phyloP scores from a whole-genome alignment of 2,888 invertebrate species.

The Labia minor region DNA sequence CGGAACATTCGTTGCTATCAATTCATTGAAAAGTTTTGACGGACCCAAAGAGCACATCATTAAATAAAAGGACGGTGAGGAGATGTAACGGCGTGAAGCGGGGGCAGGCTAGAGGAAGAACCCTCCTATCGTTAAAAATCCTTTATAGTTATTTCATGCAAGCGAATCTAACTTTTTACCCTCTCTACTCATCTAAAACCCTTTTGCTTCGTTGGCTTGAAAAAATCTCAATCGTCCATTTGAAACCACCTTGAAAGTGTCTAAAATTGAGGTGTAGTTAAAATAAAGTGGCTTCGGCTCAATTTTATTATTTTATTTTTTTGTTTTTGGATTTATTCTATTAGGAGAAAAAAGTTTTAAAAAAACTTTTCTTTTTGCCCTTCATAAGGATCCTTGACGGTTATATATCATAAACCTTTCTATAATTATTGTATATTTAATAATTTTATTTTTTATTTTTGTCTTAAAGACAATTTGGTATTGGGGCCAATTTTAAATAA shows the following conservation, averaged over 20 bases:
- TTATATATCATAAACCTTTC: too few relatives aligned
- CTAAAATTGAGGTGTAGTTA: neutral
- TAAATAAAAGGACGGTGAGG: neutral
- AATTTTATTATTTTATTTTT: neutral
- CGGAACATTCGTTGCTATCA: neutral
- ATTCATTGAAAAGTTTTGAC: constrained; percentile 4
- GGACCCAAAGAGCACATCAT: neutral
- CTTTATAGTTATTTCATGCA: constrained; percentile 13
- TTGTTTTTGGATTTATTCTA: neutral
- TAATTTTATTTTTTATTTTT: too few relatives aligned
- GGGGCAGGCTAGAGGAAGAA: too few relatives aligned
- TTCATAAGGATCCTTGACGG: too few relatives aligned
- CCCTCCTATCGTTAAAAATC: neutral
- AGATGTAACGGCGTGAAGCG: too few relatives aligned
- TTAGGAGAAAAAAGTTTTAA: neutral
- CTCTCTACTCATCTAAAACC: neutral
- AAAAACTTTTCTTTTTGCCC: too few relatives aligned
- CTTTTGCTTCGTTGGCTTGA: neutral
- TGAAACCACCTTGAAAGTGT: neutral
- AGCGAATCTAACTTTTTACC: constrained; percentile 3
- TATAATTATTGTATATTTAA: too few relatives aligned
- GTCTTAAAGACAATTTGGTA: too few relatives aligned
- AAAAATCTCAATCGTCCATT: neutral
- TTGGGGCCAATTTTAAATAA: too few relatives aligned
- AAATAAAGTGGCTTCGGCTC: neutral